Percentiles rank a stretch among this genome's conserved stretches.
These are phyloP conservation scores for Tricholaema leucomelas DNA, from an alignment of 2,113 vertebrate genomes.

Conservation along the genomic window DNA sequence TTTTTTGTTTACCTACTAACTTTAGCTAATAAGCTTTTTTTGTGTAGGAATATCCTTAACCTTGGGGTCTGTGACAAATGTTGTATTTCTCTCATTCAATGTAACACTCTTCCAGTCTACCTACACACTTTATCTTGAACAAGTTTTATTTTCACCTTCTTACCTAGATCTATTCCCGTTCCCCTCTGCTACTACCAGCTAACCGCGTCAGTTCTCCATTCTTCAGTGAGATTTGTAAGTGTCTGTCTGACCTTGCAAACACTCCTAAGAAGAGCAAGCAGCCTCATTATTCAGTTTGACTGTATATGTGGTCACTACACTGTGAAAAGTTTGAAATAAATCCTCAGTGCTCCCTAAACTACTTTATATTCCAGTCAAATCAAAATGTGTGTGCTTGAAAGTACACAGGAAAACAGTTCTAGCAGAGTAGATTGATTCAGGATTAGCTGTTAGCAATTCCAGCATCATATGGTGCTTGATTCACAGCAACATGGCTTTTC, in stretches of 20 bases:
- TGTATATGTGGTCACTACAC: accelerated
- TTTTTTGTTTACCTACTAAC: neutral
- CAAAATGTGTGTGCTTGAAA: neutral
- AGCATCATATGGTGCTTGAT: neutral
- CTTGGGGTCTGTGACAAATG: neutral
- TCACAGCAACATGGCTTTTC: neutral
- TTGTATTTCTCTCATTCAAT: neutral
- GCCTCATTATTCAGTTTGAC: neutral
- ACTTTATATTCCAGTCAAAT: constrained; percentile 6
- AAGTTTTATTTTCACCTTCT: neutral
- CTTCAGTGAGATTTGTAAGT: accelerated
- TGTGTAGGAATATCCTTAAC: neutral
- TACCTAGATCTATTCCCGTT: neutral
- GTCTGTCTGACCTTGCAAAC: neutral
- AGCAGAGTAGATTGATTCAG: constrained; percentile 11
- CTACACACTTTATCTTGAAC: neutral
- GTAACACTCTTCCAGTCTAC: neutral
- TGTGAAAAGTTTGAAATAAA: neutral
- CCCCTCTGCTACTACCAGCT: neutral
- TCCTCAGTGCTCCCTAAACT: neutral
- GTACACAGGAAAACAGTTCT: neutral
- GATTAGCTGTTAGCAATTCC: neutral
- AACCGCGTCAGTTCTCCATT: neutral
- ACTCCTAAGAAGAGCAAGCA: neutral
- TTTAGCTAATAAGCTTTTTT: neutral